Conservation (phyloP, 1,140 invertebrate genomes). For the Caenorhabditis elegans region WBcel235 BX284605.5:8795501-8796000, state of each 20-base stretch:
- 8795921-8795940: no score
- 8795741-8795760: no score
- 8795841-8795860: no score
- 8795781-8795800: no score
- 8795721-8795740: neutral
- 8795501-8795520: neutral
- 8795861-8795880: no score
- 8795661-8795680: neutral
- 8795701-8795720: neutral
- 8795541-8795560: slow-evolving; percentile 19
- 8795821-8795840: no score
- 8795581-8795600: neutral
- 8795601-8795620: neutral
- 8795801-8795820: no score
- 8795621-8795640: neutral
- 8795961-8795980: no score
- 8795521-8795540: slow-evolving; percentile 22
- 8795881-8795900: no score
- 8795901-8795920: no score
- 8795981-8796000: neutral
- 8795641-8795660: neutral
- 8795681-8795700: neutral
- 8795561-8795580: neutral
- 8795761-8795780: no score
- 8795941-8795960: no score